Conservation (phyloP, 2,113 vertebrate species). For the Passer domesticus region DNA sequence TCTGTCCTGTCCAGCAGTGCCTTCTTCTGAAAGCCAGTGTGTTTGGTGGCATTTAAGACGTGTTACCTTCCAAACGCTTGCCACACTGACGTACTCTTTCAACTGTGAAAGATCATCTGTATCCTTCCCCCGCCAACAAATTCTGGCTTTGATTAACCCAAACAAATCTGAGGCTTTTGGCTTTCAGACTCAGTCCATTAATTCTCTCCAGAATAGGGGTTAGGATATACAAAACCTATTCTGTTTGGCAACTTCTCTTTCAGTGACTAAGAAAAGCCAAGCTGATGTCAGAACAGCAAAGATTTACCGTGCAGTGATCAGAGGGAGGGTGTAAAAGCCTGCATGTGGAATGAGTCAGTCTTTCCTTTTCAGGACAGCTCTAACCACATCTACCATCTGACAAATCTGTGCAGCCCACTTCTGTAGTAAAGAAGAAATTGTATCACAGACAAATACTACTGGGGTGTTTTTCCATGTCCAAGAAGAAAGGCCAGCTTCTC, state of each 20-base stretch:
- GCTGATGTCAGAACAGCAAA: conserved; percentile 33
- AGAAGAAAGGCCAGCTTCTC: neutral
- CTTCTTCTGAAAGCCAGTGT: neutral
- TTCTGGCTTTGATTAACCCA: conserved; percentile 48
- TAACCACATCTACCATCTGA: neutral
- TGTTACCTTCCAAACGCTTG: neutral
- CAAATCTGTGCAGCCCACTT: neutral
- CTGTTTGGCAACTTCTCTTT: conserved; percentile 30
- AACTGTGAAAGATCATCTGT: conserved; percentile 36
- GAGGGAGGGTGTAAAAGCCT: neutral
- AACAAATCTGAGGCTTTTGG: conserved; percentile 63
- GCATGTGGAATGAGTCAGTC: conserved; percentile 6
- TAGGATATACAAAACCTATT: conserved; percentile 52
- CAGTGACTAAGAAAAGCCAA: conserved; percentile 29
- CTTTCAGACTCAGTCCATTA: conserved; percentile 35
- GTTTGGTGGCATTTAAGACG: neutral
- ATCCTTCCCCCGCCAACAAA: conserved; percentile 29
- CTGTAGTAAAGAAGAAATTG: neutral
- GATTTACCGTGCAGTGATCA: conserved; percentile 15
- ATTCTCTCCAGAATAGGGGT: conserved; percentile 26
- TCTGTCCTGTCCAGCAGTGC: neutral
- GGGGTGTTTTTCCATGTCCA: neutral
- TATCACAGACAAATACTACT: neutral
- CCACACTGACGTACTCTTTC: neutral
- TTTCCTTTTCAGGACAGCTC: conserved; percentile 32